These are phyloP conservation scores for Rhamnusium bicolor DNA, from an alignment of 2,888 invertebrate genomes.

Conservation along the genomic window DNA sequence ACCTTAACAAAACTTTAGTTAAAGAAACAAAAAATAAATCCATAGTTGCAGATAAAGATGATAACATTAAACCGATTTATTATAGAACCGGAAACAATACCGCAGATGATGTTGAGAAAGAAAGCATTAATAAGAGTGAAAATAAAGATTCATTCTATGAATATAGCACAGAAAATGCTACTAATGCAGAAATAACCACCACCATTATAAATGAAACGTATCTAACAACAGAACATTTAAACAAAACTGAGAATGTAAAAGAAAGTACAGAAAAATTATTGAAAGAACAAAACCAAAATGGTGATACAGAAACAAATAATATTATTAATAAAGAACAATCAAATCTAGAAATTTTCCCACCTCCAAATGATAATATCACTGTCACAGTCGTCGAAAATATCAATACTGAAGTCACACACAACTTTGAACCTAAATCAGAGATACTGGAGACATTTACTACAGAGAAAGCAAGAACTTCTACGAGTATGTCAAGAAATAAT, in stretches of 20 bases:
- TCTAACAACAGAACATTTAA: neutral
- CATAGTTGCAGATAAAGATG: conserved; percentile 36
- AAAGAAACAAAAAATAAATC: conserved; percentile 33
- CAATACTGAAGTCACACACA: conserved; percentile 9
- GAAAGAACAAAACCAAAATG: neutral
- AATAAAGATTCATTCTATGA: neutral
- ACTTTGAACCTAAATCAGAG: conserved; percentile 16
- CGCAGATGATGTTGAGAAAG: neutral
- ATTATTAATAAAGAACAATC: neutral
- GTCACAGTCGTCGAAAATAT: neutral
- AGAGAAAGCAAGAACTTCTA: conserved; percentile 1
- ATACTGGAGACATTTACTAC: conserved; percentile 18
- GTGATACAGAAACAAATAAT: conserved; percentile 12
- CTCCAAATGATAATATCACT: neutral
- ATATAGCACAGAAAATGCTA: neutral
- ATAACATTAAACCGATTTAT: conserved; percentile 47
- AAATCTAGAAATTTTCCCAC: neutral
- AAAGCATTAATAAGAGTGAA: neutral
- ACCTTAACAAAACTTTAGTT: neutral
- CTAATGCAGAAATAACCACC: neutral
- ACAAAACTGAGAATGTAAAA: neutral
- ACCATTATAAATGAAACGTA: neutral
- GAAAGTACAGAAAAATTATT: neutral
- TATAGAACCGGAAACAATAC: conserved; percentile 29
- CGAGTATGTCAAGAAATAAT: conserved; percentile 26